Conservation (phyloP, 2,888 invertebrate species). For the Tenthredo livida region DNA sequence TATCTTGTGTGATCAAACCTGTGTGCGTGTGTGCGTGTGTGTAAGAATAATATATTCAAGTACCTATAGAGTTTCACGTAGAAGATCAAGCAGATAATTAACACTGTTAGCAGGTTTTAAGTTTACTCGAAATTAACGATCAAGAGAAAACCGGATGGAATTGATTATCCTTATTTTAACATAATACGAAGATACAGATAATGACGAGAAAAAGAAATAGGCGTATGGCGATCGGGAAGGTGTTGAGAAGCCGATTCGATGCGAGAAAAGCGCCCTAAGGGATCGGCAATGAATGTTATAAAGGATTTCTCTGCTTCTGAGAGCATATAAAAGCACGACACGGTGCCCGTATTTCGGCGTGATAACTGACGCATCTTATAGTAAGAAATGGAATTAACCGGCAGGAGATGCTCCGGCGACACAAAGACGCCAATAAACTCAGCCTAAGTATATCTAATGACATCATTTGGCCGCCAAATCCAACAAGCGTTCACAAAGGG, state of each 20-base stretch:
- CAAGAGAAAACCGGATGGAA: background rate
- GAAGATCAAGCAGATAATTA: conserved; percentile 27
- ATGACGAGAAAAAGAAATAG: background rate
- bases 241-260: conserved; percentile 28
- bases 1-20: background rate
- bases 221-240: background rate
- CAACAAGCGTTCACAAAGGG: conserved; percentile 62
- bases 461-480: conserved; percentile 68
- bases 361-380: conserved; percentile 66
- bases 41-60: background rate
- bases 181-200: background rate
- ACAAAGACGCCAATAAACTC: conserved; percentile 71
- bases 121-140: background rate
- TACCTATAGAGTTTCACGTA: conserved; percentile 39
- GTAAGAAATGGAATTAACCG: conserved; percentile 59
- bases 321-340: conserved; percentile 59
- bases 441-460: conserved; percentile 74
- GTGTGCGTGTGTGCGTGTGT: no score
- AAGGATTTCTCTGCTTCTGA: conserved; percentile 54
- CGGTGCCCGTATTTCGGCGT: conserved; percentile 54
- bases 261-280: conserved; percentile 26
- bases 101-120: background rate
- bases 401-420: conserved; percentile 65
- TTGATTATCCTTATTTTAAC: background rate
- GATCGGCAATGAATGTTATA: conserved; percentile 59